Conservation (phyloP, 2,797 vertebrate species). For the Enteromius thamalakanensis region DNA sequence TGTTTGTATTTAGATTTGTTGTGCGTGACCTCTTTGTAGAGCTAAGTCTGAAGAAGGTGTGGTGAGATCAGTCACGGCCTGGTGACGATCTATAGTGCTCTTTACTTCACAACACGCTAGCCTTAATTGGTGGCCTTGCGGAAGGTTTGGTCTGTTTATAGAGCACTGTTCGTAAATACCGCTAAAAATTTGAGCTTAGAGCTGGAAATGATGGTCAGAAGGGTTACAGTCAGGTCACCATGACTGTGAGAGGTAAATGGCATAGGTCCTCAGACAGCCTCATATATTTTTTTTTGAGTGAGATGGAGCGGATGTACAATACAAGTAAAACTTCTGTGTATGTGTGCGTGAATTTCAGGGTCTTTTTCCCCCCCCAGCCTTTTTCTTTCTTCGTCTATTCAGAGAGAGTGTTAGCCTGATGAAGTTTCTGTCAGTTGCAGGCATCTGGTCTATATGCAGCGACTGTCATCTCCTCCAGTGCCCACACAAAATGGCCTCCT, state of each 20-base stretch:
- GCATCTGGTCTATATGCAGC: slow-evolving; percentile 29
- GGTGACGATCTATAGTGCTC: not conserved
- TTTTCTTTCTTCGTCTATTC: not conserved
- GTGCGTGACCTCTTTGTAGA: not conserved
- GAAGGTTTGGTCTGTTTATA: slow-evolving; percentile 23
- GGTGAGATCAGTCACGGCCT: not conserved
- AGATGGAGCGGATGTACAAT: slow-evolving; percentile 17
- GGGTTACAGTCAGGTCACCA: slow-evolving; percentile 33
- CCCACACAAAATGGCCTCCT: slow-evolving; percentile 56
- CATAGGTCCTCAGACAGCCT: slow-evolving; percentile 6
- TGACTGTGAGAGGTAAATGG: slow-evolving; percentile 35
- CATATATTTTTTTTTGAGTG: not conserved
- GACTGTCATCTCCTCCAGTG: slow-evolving; percentile 21
- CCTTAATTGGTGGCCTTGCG: not conserved
- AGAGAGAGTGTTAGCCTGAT: slow-evolving; percentile 25
- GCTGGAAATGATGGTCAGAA: not conserved
- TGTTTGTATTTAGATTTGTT: not conserved
- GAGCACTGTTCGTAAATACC: slow-evolving; percentile 28
- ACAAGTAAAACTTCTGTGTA: not conserved
- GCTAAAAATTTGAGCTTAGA: not conserved
- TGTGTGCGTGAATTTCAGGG: slow-evolving; percentile 1
- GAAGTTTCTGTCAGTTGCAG: slow-evolving; percentile 41
- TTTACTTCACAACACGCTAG: not conserved
- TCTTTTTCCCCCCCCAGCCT: slow-evolving; percentile 8
- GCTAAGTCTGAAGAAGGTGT: not conserved